Evolutionary conservation across 2,888 invertebrate genomes (phyloP), one percentile per base, ranked within the genome.

Genomic region (Thymelicus sylvestris): DNA sequence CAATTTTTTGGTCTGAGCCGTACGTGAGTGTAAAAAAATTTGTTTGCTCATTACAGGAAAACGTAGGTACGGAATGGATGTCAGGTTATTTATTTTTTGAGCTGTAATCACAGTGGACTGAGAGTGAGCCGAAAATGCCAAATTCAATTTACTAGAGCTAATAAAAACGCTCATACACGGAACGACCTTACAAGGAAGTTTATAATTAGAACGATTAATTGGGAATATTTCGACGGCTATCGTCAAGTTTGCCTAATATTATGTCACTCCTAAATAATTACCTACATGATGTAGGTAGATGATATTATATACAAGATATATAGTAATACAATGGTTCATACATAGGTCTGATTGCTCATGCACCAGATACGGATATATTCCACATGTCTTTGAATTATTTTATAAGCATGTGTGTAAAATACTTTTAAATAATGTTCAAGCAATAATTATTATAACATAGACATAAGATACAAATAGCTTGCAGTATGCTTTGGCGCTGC

Each of bases 71-170:
- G 47, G 10, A 48, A 63, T 52, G 62, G 52, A 69, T 69, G 63
- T 57, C 55, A 68, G 82, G 85, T 90, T 91, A 91, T 91, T 89
- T 83, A 81, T 91, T 89, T 91, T 91, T 90, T 91, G 89, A 85
- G 77, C 87, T 80, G 86, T 85, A 86, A 63, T 63, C 48, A 50
- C 48, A 38, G 47, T 50, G 63, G 31, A 48, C 38, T 12, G 48
- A 44, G 62, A 24, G 63, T 47, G 47, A 41, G n/a, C 61, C 12
- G 47, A 31, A 57, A 57, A 57, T 38, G 24, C n/a, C 7, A 50
- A 63, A 31, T 50, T 63, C 63, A 63, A 50, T 63, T 63, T 63
- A 31, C 13, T 50, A 44, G n/a, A 38, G 38, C 63, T 38, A 63
- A 50, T 61, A 61, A 62, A 62, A 19, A 39, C 12, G 47, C 15